These are phyloP conservation scores for Hedya salicella DNA, from an alignment of 2,888 invertebrate species.

Conservation along the genomic window DNA sequence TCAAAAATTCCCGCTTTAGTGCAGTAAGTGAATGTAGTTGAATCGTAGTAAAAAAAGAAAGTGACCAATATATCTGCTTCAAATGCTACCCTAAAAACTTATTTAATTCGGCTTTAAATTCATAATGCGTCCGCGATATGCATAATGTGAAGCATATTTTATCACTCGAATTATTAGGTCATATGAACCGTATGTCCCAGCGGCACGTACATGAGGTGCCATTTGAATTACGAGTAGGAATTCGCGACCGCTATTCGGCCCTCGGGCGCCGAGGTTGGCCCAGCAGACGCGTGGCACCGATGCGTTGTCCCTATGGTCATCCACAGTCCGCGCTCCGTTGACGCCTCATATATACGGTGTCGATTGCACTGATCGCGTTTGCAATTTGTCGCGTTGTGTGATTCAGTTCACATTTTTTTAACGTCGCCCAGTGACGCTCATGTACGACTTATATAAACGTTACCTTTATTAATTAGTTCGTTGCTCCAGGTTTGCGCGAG, in stretches of 20 bases:
- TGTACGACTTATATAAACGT: background rate
- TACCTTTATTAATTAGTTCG: slow-evolving; percentile 33
- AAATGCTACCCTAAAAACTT: background rate
- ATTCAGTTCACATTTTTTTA: slow-evolving; percentile 75
- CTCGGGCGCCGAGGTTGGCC: slow-evolving; percentile 60
- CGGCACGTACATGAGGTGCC: slow-evolving; percentile 72
- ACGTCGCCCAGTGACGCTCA: slow-evolving; percentile 64
- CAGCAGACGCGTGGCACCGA: slow-evolving; percentile 76
- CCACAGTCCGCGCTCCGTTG: slow-evolving; percentile 54
- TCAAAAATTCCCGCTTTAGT: no score
- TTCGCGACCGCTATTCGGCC: slow-evolving; percentile 83
- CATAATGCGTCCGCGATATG: slow-evolving; percentile 57
- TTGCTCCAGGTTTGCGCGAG: slow-evolving; percentile 45
- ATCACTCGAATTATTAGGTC: slow-evolving; percentile 76
- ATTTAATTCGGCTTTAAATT: slow-evolving; percentile 46
- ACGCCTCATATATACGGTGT: slow-evolving; percentile 59
- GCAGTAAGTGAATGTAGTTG: background rate
- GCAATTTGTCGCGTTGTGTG: slow-evolving; percentile 70
- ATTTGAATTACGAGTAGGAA: slow-evolving; percentile 83
- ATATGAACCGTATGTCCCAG: slow-evolving; percentile 73
- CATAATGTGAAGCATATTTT: slow-evolving; percentile 56
- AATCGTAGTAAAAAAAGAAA: background rate
- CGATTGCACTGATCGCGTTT: slow-evolving; percentile 70
- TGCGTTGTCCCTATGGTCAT: slow-evolving; percentile 71
- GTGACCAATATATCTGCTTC: background rate